Evolutionary conservation across 2,888 invertebrate genomes (phyloP).

Genomic region (Aromia moschata): DNA sequence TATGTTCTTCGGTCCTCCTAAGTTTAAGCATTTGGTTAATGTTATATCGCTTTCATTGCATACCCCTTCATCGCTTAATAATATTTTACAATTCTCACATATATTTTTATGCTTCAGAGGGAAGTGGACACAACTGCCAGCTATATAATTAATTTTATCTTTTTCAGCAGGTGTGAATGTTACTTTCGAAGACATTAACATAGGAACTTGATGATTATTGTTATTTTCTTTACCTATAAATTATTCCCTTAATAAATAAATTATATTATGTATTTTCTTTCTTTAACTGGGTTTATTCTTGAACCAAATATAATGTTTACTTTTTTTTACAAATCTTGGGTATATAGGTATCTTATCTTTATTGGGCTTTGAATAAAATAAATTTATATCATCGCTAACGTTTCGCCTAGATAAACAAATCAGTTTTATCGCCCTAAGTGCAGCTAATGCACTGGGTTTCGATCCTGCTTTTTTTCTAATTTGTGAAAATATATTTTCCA

Average conservation of each 20-base stretch:
- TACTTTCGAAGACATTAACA: background rate
- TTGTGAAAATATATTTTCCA: conserved; percentile 9
- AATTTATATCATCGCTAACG: too few relatives aligned
- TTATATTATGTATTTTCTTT: too few relatives aligned
- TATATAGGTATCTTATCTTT: too few relatives aligned
- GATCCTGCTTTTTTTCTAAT: conserved; percentile 8
- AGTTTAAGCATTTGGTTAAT: conserved; percentile 4
- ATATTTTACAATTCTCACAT: conserved; percentile 8
- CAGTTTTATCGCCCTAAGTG: conserved; percentile 6
- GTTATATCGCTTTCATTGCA: conserved; percentile 8
- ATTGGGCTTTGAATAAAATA: too few relatives aligned
- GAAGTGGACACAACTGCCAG: conserved; percentile 6
- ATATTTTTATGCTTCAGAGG: conserved; percentile 5
- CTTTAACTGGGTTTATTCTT: too few relatives aligned
- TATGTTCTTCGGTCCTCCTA: conserved; percentile 2
- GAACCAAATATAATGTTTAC: too few relatives aligned
- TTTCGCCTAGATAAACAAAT: conserved; percentile 7
- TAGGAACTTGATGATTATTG: conserved; percentile 4
- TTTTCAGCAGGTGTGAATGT: conserved; percentile 6
- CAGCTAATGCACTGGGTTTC: conserved; percentile 9
- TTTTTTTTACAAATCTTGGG: too few relatives aligned
- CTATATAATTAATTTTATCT: conserved; percentile 4
- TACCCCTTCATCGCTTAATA: background rate
- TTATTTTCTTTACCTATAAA: background rate
- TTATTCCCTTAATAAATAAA: background rate